Evolutionary conservation across 2,113 vertebrate species (phyloP).

Genomic region (Galbula dea): DNA sequence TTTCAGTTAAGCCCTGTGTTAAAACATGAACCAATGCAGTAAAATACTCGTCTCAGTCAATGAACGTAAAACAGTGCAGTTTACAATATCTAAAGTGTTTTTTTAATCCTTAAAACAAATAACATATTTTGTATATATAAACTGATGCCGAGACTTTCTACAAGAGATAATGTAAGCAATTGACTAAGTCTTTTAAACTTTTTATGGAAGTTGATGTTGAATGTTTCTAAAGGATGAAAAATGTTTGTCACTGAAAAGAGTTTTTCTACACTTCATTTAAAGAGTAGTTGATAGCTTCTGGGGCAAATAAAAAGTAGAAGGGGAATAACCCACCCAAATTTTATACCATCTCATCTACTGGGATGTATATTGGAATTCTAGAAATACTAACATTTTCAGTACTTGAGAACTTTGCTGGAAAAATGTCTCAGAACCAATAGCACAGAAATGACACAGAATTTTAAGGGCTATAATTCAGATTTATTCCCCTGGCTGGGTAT

Average conservation of each 20-base stretch:
- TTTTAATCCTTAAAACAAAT: neutral
- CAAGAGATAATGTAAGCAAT: neutral
- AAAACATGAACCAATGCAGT: neutral
- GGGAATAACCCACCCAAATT: neutral
- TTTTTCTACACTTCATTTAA: neutral
- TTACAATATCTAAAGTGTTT: accelerated
- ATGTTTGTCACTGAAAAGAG: neutral
- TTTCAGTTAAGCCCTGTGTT: neutral
- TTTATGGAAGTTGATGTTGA: neutral
- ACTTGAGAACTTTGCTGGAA: neutral
- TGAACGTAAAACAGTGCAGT: neutral
- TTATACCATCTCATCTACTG: neutral
- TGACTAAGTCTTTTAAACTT: neutral
- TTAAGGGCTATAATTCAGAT: neutral
- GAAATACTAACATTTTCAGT: neutral
- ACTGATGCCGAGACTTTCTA: neutral
- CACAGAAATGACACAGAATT: neutral
- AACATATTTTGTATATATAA: neutral
- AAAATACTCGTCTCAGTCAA: neutral
- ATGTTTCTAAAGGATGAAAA: neutral
- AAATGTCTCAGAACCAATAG: neutral
- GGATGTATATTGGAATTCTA: neutral
- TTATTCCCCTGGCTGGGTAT: neutral
- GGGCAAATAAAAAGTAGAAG: neutral
- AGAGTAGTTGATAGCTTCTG: neutral